Percentiles rank a stretch among this genome's conserved stretches.
Conservation (phyloP, 1,140 invertebrate species). For the Carposina sasakii region DNA sequence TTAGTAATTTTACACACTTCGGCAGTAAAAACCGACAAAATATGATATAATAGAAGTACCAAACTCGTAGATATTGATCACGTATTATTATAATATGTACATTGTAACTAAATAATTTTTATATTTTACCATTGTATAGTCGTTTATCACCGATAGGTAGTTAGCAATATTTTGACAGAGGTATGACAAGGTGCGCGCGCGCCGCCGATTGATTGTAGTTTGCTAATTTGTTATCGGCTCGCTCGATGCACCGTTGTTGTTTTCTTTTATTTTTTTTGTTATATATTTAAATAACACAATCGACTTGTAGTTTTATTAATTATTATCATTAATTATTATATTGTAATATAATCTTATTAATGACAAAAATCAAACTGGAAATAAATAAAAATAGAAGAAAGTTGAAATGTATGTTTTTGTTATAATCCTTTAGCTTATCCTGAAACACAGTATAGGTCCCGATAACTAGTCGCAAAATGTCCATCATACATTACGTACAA, state of each 20-base stretch:
- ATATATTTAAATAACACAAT: slow-evolving; percentile 71
- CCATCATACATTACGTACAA: no score
- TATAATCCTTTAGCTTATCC: no score
- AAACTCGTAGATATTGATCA: slow-evolving; percentile 68
- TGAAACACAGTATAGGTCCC: no score
- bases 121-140: slow-evolving; percentile 72
- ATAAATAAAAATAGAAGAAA: slow-evolving; percentile 67
- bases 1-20: slow-evolving; percentile 40
- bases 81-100: slow-evolving; percentile 64
- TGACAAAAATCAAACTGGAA: slow-evolving; percentile 70
- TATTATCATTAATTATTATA: slow-evolving; percentile 72
- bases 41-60: slow-evolving; percentile 64
- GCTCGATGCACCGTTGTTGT: slow-evolving; percentile 52
- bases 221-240: slow-evolving; percentile 28
- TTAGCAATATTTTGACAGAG: slow-evolving; percentile 55
- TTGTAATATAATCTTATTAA: slow-evolving; percentile 72
- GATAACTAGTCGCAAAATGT: no score
- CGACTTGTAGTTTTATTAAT: slow-evolving; percentile 70
- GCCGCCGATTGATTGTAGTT: slow-evolving; percentile 26
- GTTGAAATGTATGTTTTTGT: slow-evolving; percentile 44
- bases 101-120: slow-evolving; percentile 67
- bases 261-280: slow-evolving; percentile 66
- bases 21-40: slow-evolving; percentile 38
- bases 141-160: slow-evolving; percentile 53
- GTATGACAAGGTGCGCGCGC: slow-evolving; percentile 44